A percentile compares a stretch with the other conserved stretches of the same genome.
phyloP scores from a whole-genome alignment of 2,113 vertebrate genomes.

The Takifugu bimaculatus region DNA sequence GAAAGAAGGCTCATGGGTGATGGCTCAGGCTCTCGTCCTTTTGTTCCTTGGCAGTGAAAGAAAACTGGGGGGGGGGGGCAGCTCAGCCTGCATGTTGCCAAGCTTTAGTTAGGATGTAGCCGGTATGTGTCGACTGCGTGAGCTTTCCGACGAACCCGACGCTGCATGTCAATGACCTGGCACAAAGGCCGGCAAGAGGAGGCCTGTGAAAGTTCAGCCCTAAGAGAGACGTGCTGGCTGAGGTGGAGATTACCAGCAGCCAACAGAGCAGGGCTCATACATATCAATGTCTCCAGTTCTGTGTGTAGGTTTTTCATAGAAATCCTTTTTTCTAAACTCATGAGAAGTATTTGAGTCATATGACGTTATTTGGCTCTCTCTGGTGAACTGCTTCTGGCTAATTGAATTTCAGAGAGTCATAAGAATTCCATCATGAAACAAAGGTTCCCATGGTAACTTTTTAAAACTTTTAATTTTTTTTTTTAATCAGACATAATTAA shows the following conservation, averaged over 20 bases:
- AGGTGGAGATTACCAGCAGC: slow-evolving; percentile 5
- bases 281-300: slow-evolving; percentile 25
- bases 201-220: slow-evolving; percentile 40
- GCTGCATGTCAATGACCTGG: slow-evolving; percentile 68
- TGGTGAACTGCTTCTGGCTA: not conserved
- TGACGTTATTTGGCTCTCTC: slow-evolving; percentile 11
- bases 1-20: slow-evolving; percentile 49
- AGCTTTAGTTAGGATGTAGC: slow-evolving; percentile 41
- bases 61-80: slow-evolving; percentile 10
- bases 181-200: slow-evolving; percentile 45
- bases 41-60: slow-evolving; percentile 39
- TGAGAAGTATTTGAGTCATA: slow-evolving; percentile 21
- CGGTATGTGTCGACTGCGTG: slow-evolving; percentile 7
- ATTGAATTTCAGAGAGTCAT: slow-evolving; percentile 30
- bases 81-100: slow-evolving; percentile 36
- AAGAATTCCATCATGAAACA: slow-evolving; percentile 21
- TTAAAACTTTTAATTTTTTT: not conserved
- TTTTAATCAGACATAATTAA: not conserved
- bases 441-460: not conserved
- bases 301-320: not conserved
- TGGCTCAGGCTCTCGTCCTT: slow-evolving; percentile 27
- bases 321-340: slow-evolving; percentile 3
- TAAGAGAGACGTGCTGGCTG: slow-evolving; percentile 28
- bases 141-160: slow-evolving; percentile 11
- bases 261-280: slow-evolving; percentile 13